phyloP scores from a whole-genome alignment of 53 echinoderm and acorn worm genomes.

The Henricia sp. region DNA sequence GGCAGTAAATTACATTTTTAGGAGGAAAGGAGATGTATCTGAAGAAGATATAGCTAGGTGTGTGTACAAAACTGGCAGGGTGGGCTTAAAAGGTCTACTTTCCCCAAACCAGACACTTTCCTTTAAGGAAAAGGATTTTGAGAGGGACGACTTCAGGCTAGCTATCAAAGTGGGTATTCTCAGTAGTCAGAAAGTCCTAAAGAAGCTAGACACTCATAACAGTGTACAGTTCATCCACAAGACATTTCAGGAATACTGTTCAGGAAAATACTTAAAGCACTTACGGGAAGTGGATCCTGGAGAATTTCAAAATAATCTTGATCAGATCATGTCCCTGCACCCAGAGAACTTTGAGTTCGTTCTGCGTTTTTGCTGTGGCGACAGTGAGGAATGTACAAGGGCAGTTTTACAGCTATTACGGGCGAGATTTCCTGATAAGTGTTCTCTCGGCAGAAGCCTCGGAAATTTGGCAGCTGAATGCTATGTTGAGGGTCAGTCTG shows the following conservation, averaged over 20 bases:
- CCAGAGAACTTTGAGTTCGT: constrained; percentile 11
- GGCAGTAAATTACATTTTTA: background rate
- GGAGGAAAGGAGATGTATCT: too few relatives aligned
- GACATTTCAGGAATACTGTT: too few relatives aligned
- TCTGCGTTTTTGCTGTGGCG: constrained; percentile 3
- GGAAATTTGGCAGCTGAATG: too few relatives aligned
- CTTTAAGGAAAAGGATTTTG: background rate
- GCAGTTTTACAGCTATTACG: background rate
- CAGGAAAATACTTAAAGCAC: constrained; percentile 1
- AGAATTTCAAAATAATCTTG: constrained; percentile 1
- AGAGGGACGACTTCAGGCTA: background rate
- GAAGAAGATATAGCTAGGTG: too few relatives aligned
- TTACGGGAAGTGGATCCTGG: background rate
- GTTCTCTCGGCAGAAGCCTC: too few relatives aligned
- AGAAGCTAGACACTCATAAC: too few relatives aligned
- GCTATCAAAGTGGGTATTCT: background rate
- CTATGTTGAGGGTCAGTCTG: background rate
- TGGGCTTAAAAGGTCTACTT: too few relatives aligned
- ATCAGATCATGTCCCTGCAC: background rate
- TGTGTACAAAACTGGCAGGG: too few relatives aligned
- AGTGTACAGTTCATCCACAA: too few relatives aligned
- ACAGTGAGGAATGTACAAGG: constrained; percentile 16
- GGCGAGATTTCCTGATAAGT: background rate
- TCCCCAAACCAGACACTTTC: too few relatives aligned
- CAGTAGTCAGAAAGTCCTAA: too few relatives aligned